These are phyloP conservation scores for Drosophila sordidapex DNA, from an alignment of 2,888 invertebrate species.

Conservation along the genomic window DNA sequence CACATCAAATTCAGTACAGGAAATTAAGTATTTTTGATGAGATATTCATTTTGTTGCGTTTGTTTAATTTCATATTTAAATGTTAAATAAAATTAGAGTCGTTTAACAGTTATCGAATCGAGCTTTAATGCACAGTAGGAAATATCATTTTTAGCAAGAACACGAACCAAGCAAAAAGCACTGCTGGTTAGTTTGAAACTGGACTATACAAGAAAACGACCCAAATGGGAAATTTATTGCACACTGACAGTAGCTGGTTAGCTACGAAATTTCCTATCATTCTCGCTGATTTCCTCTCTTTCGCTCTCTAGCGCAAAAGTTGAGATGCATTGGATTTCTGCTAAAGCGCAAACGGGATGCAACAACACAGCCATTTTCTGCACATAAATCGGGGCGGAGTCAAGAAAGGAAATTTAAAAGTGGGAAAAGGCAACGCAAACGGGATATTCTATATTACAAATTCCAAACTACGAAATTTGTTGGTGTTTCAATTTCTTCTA, in stretches of 20 bases:
- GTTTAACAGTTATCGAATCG: not conserved
- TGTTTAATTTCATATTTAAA: not conserved
- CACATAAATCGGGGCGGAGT: conserved; percentile 58
- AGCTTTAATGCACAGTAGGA: conserved; percentile 2
- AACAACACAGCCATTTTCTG: conserved; percentile 50
- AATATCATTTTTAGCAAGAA: conserved; percentile 22
- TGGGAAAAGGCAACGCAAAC: conserved; percentile 6
- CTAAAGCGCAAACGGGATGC: conserved; percentile 34
- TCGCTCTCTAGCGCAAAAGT: conserved; percentile 4
- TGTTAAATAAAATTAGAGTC: not conserved
- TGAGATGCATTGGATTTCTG: not conserved
- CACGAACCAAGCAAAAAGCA: not conserved
- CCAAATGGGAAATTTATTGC: conserved; percentile 4
- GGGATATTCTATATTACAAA: not conserved
- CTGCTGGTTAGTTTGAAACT: not conserved
- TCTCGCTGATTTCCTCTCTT: conserved; percentile 19
- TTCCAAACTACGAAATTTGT: rapidly evolving
- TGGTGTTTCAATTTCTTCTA: not conserved
- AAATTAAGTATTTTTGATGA: not conserved
- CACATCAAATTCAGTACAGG: not conserved
- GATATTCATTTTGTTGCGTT: not conserved
- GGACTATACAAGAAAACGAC: not conserved
- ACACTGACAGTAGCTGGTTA: conserved; percentile 30
- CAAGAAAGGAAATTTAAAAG: conserved; percentile 16
- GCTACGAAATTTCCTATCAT: not conserved